Evolutionary conservation across 1,140 invertebrate species (phyloP).

Genomic region (Orius laevigatus): DNA sequence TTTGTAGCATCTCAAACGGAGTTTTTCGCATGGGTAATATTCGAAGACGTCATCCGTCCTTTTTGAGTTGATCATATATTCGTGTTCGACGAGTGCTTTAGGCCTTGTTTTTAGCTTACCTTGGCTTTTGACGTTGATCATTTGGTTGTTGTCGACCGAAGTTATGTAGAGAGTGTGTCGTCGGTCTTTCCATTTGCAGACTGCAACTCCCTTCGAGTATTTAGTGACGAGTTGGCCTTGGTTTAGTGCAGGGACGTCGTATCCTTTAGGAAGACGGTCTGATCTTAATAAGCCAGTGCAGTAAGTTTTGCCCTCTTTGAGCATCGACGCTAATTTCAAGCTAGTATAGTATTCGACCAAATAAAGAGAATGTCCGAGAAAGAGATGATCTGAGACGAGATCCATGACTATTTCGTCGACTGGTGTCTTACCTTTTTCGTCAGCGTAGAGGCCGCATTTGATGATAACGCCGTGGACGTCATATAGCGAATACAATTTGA

Average conservation of each 20-base stretch:
- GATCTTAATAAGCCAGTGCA: constrained; percentile 4
- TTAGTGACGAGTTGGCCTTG: constrained; percentile 7
- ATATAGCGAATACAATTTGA: neutral
- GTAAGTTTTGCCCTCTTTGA: constrained; percentile 5
- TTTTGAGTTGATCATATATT: constrained; percentile 5
- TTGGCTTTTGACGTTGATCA: constrained; percentile 8
- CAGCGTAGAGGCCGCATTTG: constrained; percentile 4
- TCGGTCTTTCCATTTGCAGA: constrained; percentile 9
- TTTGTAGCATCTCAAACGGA: constrained; percentile 5
- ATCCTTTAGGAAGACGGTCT: constrained; percentile 6
- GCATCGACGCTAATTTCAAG: neutral
- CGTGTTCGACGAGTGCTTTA: constrained; percentile 5
- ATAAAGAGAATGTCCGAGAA: constrained; percentile 6
- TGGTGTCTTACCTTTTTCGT: neutral
- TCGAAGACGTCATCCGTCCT: constrained; percentile 5
- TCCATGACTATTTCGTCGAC: constrained; percentile 6
- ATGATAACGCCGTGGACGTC: constrained; percentile 2
- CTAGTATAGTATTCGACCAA: constrained; percentile 7
- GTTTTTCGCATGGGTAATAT: constrained; percentile 3
- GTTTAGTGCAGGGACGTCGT: constrained; percentile 1
- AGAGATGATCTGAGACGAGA: neutral
- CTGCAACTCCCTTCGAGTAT: constrained; percentile 3
- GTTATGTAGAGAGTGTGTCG: constrained; percentile 7
- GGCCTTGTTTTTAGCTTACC: constrained; percentile 6
- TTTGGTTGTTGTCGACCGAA: constrained; percentile 1